Percentiles rank a stretch among this genome's conserved stretches.
These are phyloP conservation scores for Ostrea edulis DNA, from an alignment of 1,140 invertebrate genomes.

Conservation along the genomic window DNA sequence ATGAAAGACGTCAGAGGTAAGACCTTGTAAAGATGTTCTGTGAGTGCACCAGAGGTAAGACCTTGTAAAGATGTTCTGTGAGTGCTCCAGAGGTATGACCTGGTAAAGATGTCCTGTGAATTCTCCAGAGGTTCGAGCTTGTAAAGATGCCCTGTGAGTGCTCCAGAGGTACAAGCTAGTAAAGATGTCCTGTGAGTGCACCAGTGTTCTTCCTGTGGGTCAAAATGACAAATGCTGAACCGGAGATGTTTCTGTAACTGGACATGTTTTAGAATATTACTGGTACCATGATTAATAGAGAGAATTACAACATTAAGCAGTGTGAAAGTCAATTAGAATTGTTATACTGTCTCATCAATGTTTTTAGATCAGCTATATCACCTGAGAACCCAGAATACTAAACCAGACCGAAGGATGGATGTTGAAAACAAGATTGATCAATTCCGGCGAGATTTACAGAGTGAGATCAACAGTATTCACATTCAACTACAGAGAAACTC, in stretches of 20 bases:
- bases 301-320: too few relatives aligned
- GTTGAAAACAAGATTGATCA: conserved; percentile 28
- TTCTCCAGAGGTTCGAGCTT: background rate
- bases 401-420: background rate
- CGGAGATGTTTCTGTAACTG: too few relatives aligned
- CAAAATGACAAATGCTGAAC: too few relatives aligned
- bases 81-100: background rate
- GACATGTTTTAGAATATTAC: too few relatives aligned
- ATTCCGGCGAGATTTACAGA: background rate
- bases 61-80: too few relatives aligned
- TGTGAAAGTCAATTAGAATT: too few relatives aligned
- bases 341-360: background rate
- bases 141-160: too few relatives aligned
- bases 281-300: too few relatives aligned
- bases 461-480: background rate
- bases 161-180: background rate
- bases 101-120: too few relatives aligned
- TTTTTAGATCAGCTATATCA: conserved; percentile 17
- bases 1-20: conserved; percentile 47
- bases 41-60: background rate
- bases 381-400: background rate
- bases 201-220: too few relatives aligned
- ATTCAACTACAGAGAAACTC: conserved; percentile 26
- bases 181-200: too few relatives aligned
- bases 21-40: too few relatives aligned